Evolutionary conservation across 1,140 invertebrate species (phyloP), one percentile per base, ranked within the genome.

Genomic region (Drosophila triauraria): DNA sequence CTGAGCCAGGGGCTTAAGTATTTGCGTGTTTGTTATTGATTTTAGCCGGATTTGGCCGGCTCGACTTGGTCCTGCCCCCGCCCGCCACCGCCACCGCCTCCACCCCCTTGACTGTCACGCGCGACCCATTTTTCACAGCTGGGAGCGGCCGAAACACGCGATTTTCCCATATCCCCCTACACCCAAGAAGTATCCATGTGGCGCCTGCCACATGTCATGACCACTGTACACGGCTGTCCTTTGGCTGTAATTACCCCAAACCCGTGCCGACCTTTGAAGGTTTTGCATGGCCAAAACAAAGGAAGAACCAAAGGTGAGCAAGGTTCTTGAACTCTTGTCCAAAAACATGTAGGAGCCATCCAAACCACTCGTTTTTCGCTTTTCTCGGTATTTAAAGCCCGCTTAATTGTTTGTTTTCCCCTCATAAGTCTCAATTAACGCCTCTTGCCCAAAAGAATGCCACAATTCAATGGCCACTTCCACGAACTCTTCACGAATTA

Each of bases 1-100:
- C 75, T 75, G 82, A 78, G 68, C 64, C 64, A 70, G 44, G 78
- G 80, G 71, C 81, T 82, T 79, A 70, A 86, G 80, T 72, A 68
- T 87, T 82, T 75, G 64, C 68, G 78, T 88, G 67, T 68, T 75
- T 59, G 58, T 83, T 87, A 87, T 87, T 87, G 83, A 87, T 87
- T 87, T 87, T 88, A 70, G 83, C 80, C 80, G 84, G 76, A 87
- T 88, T 84, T 87, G 79, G 56, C 43, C 71, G 64, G 58, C 62
- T 63, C 8, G 48, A 30, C 15, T 65, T 53, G 62, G 69, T 71
- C 69, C 69, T 71, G 67, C 27, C 69, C 38, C 53, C 44, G 40
- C 25, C 23, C 13, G 7, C 6, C 51, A 20, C 32, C 53, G 47
- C 38, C 51, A 20, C 32, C 53, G 47, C 38, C 46, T 20, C 13